Evolutionary conservation across 2,888 invertebrate species (phyloP), one percentile per base, ranked within the genome.

Genomic region (Catocala fraxini): DNA sequence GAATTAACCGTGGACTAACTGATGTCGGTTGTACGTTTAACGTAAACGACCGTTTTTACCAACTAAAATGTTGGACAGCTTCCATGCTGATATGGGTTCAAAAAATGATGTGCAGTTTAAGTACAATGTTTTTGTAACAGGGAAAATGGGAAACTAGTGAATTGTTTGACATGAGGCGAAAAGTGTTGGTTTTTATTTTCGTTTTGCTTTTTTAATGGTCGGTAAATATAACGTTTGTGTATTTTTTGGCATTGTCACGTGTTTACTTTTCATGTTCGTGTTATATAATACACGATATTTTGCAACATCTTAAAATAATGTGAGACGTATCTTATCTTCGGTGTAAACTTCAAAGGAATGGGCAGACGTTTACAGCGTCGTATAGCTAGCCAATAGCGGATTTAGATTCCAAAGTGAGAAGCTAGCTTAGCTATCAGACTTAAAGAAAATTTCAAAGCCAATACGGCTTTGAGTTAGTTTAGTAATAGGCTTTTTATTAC

Each of bases 1-100:
- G 69, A 71, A 73, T 77, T 74, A 73, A 68, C 66, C 70, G 59
- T 54, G 34, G 63, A 61, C 13, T 57, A 65, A 61, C 71, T 68
- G 65, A 63, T 60, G 63, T 72, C 13, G 53, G 63, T 56, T 64
- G 52, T 62, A 43, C 53, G 47, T 70, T 68, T 61, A 34, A 61
- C 51, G 61, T 55, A 63, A 68, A 64, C 51, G 56, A 63, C 42
- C 6, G 13, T 56, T 66, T 70, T 62, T 64, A 48, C 41, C 2
- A 47, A 47, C 34, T 35, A 25, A 41, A 49, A 64, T 61, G 63
- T 66, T 67, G 71, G 67, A 66, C 54, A 51, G 56, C 39, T 66
- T 73, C 63, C 58, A 73, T 73, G 46, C 43, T 61, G 59, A 61
- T 72, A 59, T 63, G 65, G 60, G 47, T 65, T 63, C 25, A 53